These are phyloP conservation scores for Aphyosemion australe DNA, from an alignment of 2,113 vertebrate genomes.

Conservation along the genomic window DNA sequence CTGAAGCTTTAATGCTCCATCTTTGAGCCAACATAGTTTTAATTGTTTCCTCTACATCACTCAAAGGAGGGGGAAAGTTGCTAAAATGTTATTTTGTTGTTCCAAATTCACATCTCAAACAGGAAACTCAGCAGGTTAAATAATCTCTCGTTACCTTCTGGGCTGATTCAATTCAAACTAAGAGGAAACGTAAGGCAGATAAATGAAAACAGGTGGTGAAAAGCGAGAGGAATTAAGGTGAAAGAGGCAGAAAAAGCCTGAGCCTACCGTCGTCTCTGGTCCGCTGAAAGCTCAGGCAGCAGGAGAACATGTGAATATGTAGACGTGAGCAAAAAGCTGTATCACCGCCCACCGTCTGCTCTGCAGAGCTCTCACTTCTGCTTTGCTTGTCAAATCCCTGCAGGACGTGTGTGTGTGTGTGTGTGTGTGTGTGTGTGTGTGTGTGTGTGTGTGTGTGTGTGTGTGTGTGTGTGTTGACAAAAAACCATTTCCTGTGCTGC, in stretches of 20 bases:
- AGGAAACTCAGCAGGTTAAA: not conserved
- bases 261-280: slow-evolving; percentile 52
- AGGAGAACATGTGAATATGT: slow-evolving; percentile 41
- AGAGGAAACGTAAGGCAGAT: not conserved
- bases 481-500: slow-evolving; percentile 63
- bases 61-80: too few relatives aligned
- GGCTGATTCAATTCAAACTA: not conserved
- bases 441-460: slow-evolving; percentile 8
- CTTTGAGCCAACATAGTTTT: too few relatives aligned
- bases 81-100: too few relatives aligned
- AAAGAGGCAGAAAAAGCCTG: not conserved
- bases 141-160: not conserved
- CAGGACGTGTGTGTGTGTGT: slow-evolving; percentile 24
- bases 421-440: slow-evolving; percentile 15
- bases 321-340: slow-evolving; percentile 50
- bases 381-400: slow-evolving; percentile 57
- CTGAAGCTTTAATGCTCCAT: too few relatives aligned
- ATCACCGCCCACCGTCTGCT: slow-evolving; percentile 29
- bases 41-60: too few relatives aligned
- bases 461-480: slow-evolving; percentile 22
- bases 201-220: not conserved
- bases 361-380: slow-evolving; percentile 64
- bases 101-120: too few relatives aligned
- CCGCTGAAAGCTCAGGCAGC: slow-evolving; percentile 40
- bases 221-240: not conserved